Percentiles rank a stretch among this genome's conserved stretches.
Conservation (phyloP, 1,140 invertebrate species). For the Drosophila orena region DNA sequence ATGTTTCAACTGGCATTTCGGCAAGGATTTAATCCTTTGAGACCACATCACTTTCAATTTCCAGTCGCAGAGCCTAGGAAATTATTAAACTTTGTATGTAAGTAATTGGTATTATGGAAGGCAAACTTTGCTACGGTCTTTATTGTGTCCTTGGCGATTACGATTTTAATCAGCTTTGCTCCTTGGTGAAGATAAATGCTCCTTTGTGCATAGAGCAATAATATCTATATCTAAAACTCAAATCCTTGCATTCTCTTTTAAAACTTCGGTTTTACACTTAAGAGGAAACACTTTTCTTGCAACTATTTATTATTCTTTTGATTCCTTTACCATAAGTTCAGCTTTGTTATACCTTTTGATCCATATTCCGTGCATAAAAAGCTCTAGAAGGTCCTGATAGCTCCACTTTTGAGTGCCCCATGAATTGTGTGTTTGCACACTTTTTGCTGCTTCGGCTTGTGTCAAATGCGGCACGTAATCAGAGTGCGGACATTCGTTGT, state of each 20-base stretch:
- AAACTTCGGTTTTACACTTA: too few species aligned
- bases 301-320: neutral
- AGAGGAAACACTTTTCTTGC: too few species aligned
- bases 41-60: neutral
- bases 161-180: too few species aligned
- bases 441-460: neutral
- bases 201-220: too few species aligned
- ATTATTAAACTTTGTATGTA: too few species aligned
- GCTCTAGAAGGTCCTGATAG: neutral
- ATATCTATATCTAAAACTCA: too few species aligned
- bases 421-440: slow-evolving; percentile 26
- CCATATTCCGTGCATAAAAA: neutral
- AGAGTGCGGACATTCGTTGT: slow-evolving; percentile 45
- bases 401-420: slow-evolving; percentile 10
- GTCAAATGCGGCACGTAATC: slow-evolving; percentile 41
- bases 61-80: too few species aligned
- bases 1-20: neutral
- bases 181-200: too few species aligned
- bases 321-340: neutral
- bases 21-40: neutral
- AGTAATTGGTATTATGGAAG: too few species aligned
- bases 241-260: neutral
- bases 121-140: too few species aligned
- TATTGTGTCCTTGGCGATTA: too few species aligned
- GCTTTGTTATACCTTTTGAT: neutral